These are phyloP conservation scores for Syritta pipiens DNA, from an alignment of 2,888 invertebrate genomes.

Conservation along the genomic window DNA sequence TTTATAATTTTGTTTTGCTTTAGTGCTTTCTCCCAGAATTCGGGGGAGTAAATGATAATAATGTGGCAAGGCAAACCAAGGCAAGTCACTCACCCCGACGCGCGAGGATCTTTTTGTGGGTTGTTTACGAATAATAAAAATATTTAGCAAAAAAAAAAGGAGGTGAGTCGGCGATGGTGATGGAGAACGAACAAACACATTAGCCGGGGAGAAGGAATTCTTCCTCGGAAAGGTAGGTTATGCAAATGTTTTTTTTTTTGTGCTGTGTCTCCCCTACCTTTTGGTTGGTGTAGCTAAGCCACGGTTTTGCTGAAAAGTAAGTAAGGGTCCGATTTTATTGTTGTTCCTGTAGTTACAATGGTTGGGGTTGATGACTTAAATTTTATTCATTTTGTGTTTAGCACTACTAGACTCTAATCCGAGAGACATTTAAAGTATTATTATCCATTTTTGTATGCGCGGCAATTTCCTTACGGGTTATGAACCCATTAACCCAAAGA, in stretches of 20 bases:
- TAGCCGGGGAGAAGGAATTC: constrained; percentile 16
- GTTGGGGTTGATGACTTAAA: constrained; percentile 53
- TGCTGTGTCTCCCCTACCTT: not conserved
- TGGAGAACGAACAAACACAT: constrained; percentile 54
- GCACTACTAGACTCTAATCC: constrained; percentile 25
- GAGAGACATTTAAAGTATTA: constrained; percentile 50
- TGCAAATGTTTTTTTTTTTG: constrained; percentile 42
- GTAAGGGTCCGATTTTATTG: constrained; percentile 17
- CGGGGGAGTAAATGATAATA: constrained; percentile 50
- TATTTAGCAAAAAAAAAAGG: constrained; percentile 32
- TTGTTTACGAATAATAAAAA: constrained; percentile 62
- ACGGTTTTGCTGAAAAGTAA: constrained; percentile 15
- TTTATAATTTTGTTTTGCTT: constrained; percentile 49
- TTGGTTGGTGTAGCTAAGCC: constrained; percentile 24
- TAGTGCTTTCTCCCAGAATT: constrained; percentile 1
- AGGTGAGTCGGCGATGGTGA: too few species aligned
- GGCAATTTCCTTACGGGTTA: constrained; percentile 36
- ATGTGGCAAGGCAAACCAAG: constrained; percentile 43
- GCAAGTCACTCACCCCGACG: constrained; percentile 24
- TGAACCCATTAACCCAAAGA: constrained; percentile 49
- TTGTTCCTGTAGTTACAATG: constrained; percentile 27
- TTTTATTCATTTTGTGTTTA: constrained; percentile 37
- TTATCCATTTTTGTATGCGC: constrained; percentile 38
- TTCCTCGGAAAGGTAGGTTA: constrained; percentile 48
- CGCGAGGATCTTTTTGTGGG: constrained; percentile 51